Conservation (phyloP, 2,113 vertebrate genomes). For the Lepus timidus region DNA sequence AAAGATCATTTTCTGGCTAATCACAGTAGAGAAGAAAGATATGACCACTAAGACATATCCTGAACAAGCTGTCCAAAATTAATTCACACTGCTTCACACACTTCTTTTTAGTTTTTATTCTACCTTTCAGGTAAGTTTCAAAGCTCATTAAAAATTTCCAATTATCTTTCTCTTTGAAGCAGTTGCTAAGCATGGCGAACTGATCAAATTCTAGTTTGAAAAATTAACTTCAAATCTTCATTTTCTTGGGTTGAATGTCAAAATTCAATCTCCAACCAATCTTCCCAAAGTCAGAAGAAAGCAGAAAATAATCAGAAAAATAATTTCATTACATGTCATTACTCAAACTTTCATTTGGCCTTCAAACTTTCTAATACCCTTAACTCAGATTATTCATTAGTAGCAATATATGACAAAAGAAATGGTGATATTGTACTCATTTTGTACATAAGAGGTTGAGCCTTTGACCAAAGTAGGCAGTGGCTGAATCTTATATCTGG, state of each 20-base stretch:
- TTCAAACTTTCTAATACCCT: neutral
- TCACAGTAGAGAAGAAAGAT: slow-evolving; percentile 40
- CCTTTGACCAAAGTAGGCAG: neutral
- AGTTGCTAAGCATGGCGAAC: slow-evolving; percentile 14
- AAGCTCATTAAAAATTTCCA: slow-evolving; percentile 59
- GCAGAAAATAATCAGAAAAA: slow-evolving; percentile 31
- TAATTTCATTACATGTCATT: neutral
- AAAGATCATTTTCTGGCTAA: slow-evolving; percentile 55
- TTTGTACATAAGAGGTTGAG: neutral
- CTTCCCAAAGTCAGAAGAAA: slow-evolving; percentile 14
- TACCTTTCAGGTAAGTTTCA: slow-evolving; percentile 27
- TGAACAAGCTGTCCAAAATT: slow-evolving; percentile 11
- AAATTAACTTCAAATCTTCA: slow-evolving; percentile 20
- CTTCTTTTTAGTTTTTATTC: slow-evolving; percentile 21
- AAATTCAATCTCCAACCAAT: slow-evolving; percentile 44
- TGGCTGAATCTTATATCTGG: neutral
- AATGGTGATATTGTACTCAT: neutral
- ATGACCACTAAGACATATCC: neutral
- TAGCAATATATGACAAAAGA: neutral
- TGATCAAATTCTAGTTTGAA: slow-evolving; percentile 51
- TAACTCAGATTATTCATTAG: neutral
- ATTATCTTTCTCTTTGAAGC: slow-evolving; percentile 62
- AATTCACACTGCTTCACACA: neutral
- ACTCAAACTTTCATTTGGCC: neutral
- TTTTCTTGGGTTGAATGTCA: slow-evolving; percentile 24